Conservation (phyloP, 2,797 vertebrate species). For the Psittacula derbiana region DNA sequence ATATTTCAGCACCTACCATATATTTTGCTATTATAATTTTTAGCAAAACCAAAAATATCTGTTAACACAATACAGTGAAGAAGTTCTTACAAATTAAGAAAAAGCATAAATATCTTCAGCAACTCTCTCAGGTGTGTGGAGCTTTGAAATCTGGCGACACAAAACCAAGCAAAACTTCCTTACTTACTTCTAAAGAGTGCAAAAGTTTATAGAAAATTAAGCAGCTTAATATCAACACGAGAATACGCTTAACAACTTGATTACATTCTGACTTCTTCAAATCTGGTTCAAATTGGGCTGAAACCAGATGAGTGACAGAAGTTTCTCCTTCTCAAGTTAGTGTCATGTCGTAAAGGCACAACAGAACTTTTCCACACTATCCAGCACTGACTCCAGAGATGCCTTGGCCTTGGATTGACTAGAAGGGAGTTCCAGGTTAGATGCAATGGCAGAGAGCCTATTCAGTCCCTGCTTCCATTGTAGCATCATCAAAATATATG, state of each 20-base stretch:
- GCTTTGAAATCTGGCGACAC: background rate
- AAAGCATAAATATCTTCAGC: background rate
- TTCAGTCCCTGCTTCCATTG: background rate
- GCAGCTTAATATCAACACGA: background rate
- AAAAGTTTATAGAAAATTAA: background rate
- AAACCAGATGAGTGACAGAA: background rate
- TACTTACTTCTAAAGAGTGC: background rate
- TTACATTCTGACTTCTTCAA: background rate
- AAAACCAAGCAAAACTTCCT: background rate
- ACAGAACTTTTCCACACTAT: background rate
- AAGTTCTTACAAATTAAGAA: background rate
- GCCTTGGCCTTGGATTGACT: background rate
- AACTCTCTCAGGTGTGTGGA: fast-evolving
- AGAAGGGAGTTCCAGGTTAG: background rate
- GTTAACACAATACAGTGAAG: background rate
- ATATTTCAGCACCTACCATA: background rate
- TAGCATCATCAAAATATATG: background rate
- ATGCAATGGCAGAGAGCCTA: background rate
- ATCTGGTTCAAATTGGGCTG: background rate
- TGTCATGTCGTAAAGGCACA: background rate
- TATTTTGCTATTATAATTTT: background rate
- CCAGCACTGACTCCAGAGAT: background rate
- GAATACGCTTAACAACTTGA: background rate
- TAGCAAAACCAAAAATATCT: background rate
- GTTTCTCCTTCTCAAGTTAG: background rate